Conservation (phyloP, 1,140 invertebrate species). For the Frieseomelitta varia region DNA sequence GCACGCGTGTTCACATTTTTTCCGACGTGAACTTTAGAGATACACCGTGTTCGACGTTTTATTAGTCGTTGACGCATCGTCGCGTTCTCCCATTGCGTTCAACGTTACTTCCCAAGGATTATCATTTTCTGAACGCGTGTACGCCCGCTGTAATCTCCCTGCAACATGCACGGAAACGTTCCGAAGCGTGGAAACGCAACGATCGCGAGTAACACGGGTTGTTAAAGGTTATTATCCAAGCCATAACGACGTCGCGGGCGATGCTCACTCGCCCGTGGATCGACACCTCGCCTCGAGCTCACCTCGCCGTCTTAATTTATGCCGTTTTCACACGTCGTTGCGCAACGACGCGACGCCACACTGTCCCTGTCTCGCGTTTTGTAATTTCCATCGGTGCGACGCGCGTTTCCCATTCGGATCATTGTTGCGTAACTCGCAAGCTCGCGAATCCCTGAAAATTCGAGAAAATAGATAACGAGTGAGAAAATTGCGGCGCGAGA, state of each 20-base stretch:
- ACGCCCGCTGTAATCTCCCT: neutral
- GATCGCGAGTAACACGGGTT: neutral
- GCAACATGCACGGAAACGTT: neutral
- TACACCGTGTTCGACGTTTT: too few relatives aligned
- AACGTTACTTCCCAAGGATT: neutral
- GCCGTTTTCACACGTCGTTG: slow-evolving; percentile 3
- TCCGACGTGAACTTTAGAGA: too few relatives aligned
- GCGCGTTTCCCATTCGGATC: neutral
- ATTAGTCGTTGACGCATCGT: too few relatives aligned
- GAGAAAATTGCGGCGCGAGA: neutral
- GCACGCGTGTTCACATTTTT: too few relatives aligned
- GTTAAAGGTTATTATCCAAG: neutral
- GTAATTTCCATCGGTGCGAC: slow-evolving; percentile 5
- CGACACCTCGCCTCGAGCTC: neutral
- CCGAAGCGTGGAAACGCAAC: neutral
- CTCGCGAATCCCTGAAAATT: neutral
- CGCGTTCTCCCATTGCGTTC: neutral
- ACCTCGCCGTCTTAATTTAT: slow-evolving; percentile 25
- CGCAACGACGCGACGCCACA: neutral
- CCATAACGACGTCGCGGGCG: too few relatives aligned
- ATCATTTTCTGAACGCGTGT: neutral
- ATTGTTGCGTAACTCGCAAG: neutral
- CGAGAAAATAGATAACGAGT: neutral
- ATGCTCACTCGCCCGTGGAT: neutral
- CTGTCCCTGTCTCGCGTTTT: neutral